A percentile compares a stretch with the other conserved stretches of the same genome.
Conservation (phyloP, 2,888 invertebrate genomes). For the Tineola bisselliella region DNA sequence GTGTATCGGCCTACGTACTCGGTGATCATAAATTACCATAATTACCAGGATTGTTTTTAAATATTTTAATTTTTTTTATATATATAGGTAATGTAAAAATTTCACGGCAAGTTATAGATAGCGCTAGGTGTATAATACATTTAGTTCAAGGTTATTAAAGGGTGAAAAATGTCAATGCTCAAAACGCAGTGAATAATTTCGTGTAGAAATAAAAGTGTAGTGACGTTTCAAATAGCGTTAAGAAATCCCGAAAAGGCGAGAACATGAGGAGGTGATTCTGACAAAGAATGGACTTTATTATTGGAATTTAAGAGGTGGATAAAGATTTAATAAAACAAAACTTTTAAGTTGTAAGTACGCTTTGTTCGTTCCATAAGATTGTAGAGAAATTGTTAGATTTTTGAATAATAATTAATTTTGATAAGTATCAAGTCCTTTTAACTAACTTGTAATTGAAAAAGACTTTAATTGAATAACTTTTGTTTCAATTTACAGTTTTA, state of each 20-base stretch:
- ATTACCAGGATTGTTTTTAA: too few species aligned
- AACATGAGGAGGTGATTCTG: slow-evolving; percentile 63
- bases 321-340: slow-evolving; percentile 37
- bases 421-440: slow-evolving; percentile 15
- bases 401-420: slow-evolving; percentile 39
- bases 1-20: too few species aligned
- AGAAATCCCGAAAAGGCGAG: slow-evolving; percentile 24
- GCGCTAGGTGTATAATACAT: neutral
- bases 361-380: slow-evolving; percentile 46
- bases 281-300: slow-evolving; percentile 43
- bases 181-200: neutral
- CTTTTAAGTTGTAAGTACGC: slow-evolving; percentile 44
- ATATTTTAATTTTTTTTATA: too few species aligned
- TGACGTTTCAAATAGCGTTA: slow-evolving; percentile 29
- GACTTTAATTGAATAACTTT: slow-evolving; percentile 5
- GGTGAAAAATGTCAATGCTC: neutral
- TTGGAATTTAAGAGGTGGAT: slow-evolving; percentile 34
- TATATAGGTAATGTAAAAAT: too few species aligned
- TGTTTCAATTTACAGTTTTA: neutral
- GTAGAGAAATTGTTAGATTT: slow-evolving; percentile 51
- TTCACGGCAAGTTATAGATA: neutral
- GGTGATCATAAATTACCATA: too few species aligned
- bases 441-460: slow-evolving; percentile 5
- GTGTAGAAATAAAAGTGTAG: slow-evolving; percentile 31
- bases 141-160: neutral